Evolutionary conservation across 1,140 invertebrate genomes (phyloP).

Genomic region (Atta colombica): DNA sequence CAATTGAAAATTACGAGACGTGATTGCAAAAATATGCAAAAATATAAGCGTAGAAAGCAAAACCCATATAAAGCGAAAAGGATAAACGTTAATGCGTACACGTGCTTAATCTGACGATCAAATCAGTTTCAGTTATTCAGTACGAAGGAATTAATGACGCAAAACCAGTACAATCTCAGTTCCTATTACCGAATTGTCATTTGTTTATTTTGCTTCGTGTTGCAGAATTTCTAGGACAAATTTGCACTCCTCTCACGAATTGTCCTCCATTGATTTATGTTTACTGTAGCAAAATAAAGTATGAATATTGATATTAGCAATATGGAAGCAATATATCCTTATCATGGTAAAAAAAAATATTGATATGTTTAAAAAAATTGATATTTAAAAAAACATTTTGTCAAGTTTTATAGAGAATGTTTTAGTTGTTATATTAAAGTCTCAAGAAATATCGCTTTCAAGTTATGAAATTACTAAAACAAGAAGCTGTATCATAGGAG

Average conservation of each 20-base stretch:
- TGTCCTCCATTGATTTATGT: background rate
- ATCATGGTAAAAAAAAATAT: background rate
- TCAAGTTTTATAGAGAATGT: background rate
- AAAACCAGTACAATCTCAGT: background rate
- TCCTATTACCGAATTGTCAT: constrained; percentile 12
- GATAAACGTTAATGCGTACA: background rate
- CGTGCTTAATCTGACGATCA: constrained; percentile 14
- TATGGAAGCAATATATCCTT: background rate
- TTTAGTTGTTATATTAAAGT: background rate
- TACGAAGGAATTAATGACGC: constrained; percentile 41
- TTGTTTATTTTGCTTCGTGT: constrained; percentile 10
- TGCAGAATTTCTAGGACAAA: background rate
- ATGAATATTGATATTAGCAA: background rate
- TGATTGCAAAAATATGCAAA: constrained; percentile 7
- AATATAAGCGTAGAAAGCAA: background rate
- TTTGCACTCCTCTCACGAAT: constrained; percentile 27
- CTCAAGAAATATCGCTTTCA: background rate
- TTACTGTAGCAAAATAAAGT: constrained; percentile 3
- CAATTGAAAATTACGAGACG: background rate
- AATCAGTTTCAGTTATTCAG: constrained; percentile 19
- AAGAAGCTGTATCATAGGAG: background rate
- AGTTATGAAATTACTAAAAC: background rate
- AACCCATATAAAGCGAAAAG: background rate
- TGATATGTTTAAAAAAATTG: background rate
- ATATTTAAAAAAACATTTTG: background rate